phyloP scores from a whole-genome alignment of 1,140 invertebrate species.

The Ladona fulva region DNA sequence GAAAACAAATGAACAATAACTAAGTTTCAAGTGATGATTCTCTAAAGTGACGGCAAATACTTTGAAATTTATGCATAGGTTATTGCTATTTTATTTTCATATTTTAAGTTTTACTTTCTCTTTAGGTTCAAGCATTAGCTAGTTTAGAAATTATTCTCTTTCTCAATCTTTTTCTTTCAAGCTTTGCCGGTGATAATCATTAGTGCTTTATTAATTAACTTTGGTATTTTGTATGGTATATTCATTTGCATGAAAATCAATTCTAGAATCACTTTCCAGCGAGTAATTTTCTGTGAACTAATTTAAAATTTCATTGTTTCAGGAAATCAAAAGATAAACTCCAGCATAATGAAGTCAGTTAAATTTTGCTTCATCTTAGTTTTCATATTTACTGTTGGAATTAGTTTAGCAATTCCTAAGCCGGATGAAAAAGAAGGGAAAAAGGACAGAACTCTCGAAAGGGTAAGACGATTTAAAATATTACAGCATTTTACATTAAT shows the following conservation, averaged over 20 bases:
- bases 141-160: not conserved
- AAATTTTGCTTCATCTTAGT: not conserved
- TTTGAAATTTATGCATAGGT: no score
- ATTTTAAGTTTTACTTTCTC: no score
- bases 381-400: not conserved
- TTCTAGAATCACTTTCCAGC: no score
- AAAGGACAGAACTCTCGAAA: constrained; percentile 23
- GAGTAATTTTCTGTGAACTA: no score
- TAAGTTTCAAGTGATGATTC: not conserved
- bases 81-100: no score
- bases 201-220: no score
- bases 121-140: not conserved
- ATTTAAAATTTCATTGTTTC: no score
- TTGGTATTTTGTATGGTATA: no score
- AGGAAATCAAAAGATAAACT: no score
- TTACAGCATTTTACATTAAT: not conserved
- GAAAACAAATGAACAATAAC: not conserved
- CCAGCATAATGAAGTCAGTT: not conserved
- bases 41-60: no score
- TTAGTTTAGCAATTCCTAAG: constrained; percentile 20
- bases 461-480: constrained; percentile 17
- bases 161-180: not conserved
- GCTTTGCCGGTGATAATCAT: not conserved
- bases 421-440: constrained; percentile 21
- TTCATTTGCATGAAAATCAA: no score